A percentile compares a stretch with the other conserved stretches of the same genome.
Conservation (phyloP, 2,888 invertebrate species). For the Autographa pulchrina region DNA sequence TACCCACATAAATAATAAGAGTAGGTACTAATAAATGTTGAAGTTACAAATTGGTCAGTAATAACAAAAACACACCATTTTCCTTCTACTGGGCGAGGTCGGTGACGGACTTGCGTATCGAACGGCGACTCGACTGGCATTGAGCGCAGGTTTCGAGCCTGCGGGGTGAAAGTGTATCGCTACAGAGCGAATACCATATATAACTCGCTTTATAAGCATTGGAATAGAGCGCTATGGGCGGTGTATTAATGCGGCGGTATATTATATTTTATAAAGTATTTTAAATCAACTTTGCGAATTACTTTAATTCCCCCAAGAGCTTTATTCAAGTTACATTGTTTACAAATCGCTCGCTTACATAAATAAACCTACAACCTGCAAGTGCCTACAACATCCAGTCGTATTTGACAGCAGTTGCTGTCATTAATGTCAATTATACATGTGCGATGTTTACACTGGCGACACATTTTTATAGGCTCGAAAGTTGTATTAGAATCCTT, state of each 20-base stretch:
- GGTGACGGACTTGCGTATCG: constrained; percentile 72
- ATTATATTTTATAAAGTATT: background rate
- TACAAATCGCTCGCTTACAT: background rate
- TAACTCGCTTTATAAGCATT: constrained; percentile 51
- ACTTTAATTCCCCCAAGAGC: background rate
- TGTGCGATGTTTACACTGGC: too few species aligned
- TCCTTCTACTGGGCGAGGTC: constrained; percentile 76
- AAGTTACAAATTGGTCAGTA: constrained; percentile 14
- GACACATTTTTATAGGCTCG: too few species aligned
- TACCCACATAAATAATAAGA: background rate
- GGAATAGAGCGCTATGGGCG: background rate
- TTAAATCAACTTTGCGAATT: background rate
- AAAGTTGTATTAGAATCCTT: too few species aligned
- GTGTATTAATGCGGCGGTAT: background rate
- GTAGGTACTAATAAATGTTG: background rate
- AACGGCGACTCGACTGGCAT: constrained; percentile 72
- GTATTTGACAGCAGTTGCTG: background rate
- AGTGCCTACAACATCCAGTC: background rate
- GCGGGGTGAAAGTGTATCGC: constrained; percentile 87
- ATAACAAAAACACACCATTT: constrained; percentile 77
- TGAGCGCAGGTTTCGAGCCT: constrained; percentile 74
- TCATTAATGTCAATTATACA: background rate
- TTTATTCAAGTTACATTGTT: background rate
- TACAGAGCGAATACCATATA: constrained; percentile 68
- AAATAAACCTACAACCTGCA: background rate